Percentiles rank a stretch among this genome's conserved stretches.
These are phyloP conservation scores for Syngnathus acus DNA, from an alignment of 2,797 vertebrate species.

Conservation along the genomic window DNA sequence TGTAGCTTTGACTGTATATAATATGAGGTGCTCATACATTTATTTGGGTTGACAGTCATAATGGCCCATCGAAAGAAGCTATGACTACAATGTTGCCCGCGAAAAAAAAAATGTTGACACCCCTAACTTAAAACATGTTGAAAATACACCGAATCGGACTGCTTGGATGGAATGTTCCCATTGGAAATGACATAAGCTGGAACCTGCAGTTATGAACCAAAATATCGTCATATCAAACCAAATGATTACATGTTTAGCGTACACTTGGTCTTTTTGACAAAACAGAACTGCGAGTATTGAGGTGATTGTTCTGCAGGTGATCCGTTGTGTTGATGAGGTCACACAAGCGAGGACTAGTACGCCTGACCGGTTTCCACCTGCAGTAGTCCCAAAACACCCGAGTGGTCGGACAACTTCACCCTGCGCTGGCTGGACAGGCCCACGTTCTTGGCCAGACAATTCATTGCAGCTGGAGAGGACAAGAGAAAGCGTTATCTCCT, in stretches of 20 bases:
- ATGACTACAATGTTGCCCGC: too few species aligned
- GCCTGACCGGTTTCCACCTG: constrained; percentile 95
- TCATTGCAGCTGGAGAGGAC: constrained; percentile 74
- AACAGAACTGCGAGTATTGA: background rate
- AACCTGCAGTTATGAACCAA: background rate
- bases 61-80: too few species aligned
- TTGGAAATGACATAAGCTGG: background rate
- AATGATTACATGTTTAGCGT: background rate
- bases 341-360: constrained; percentile 65
- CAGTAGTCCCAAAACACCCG: constrained; percentile 88
- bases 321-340: constrained; percentile 48
- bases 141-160: background rate
- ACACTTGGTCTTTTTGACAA: background rate
- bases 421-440: constrained; percentile 88
- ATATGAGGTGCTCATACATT: too few species aligned
- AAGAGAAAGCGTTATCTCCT: background rate
- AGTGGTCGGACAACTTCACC: constrained; percentile 93
- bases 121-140: background rate
- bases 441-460: constrained; percentile 95
- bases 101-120: too few species aligned
- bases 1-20: too few species aligned
- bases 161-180: background rate
- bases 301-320: background rate
- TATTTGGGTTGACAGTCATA: too few species aligned
- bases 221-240: background rate